Evolutionary conservation across 1,140 invertebrate genomes (phyloP).

Genomic region (Paraescarpia echinospica): DNA sequence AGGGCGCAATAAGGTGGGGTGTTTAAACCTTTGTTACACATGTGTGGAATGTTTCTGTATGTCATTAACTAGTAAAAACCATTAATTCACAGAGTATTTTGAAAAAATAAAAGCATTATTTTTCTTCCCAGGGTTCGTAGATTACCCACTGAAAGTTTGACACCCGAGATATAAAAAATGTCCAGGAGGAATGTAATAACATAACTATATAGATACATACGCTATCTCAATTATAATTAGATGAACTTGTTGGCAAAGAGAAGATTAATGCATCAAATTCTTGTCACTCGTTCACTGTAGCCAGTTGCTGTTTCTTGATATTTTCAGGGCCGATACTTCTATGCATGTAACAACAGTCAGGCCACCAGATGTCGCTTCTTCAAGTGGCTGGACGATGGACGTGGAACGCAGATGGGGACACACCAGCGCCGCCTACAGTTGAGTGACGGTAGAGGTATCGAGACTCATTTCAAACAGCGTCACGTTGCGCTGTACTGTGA

Average conservation of each 20-base stretch:
- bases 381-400: slow-evolving; percentile 44
- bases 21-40: neutral
- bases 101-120: too few species aligned
- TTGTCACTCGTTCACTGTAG: neutral
- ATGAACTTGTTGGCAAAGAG: too few species aligned
- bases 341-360: slow-evolving; percentile 35
- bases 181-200: too few species aligned
- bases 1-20: slow-evolving; percentile 39
- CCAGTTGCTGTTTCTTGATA: neutral
- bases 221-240: too few species aligned
- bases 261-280: too few species aligned
- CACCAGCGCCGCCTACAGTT: slow-evolving; percentile 25
- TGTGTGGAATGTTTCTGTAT: neutral
- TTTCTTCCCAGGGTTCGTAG: too few species aligned
- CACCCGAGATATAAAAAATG: too few species aligned
- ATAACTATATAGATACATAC: too few species aligned
- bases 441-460: slow-evolving; percentile 36
- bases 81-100: too few species aligned
- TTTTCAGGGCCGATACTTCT: slow-evolving; percentile 41
- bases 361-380: slow-evolving; percentile 49
- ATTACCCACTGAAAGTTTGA: too few species aligned
- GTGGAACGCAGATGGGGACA: slow-evolving; percentile 6
- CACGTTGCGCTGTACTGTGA: slow-evolving; percentile 42
- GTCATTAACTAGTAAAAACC: too few species aligned
- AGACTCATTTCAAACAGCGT: slow-evolving; percentile 37